Base-by-base conservation (phyloP, 2,888 invertebrate genomes). In the Drosophila aldrichi region DNA sequence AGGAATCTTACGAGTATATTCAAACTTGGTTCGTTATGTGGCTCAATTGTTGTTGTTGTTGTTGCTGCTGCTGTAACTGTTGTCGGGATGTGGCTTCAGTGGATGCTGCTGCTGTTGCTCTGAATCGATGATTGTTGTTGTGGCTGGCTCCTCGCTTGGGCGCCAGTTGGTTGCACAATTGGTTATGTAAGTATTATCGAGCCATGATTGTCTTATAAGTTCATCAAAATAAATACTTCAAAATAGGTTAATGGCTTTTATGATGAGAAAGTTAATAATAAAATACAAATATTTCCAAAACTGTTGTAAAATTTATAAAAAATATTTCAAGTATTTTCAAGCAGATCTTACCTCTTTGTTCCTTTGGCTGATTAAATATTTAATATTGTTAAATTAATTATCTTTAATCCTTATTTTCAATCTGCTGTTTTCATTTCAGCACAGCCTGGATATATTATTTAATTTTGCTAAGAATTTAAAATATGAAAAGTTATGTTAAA, bases 1-100 rank as follows among this genome's bases (percentile, higher is more conserved):
- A 83, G 90, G 91, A 90, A 91, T 92, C 92, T 92, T 90, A 90
- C 73, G 89, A 87, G 86, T 90, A 86, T 89, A 88, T 88, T 88
- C 88, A 86, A 88, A 90, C 83, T 91, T 90, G 75, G 72, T 78
- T 74, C 82, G 78, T 90, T 84, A 89, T 88, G 88, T 74, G 77
- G 81, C 57, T 49, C 46, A 51, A 44, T 46, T 52, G 48, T 48
- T 48, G 46, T 25, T 46, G 46, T n/a, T 46, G 48, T 48, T 48
- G 46, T 25, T 46, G 46, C 10, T 46, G 10, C 54, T 57, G 41
- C 12, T 43, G 41, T 56, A 40, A 51, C 44, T 68, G 70, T 40
- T 80, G 46, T 64, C 34, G 71, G 55, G 41, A 61, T 76, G 70
- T 57, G 76, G 59, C 51, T 58, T 77, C 36, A 20, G 43, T 61